These are phyloP conservation scores for Penaeus japonicus DNA, from an alignment of 1,140 invertebrate genomes.

Conservation along the genomic window DNA sequence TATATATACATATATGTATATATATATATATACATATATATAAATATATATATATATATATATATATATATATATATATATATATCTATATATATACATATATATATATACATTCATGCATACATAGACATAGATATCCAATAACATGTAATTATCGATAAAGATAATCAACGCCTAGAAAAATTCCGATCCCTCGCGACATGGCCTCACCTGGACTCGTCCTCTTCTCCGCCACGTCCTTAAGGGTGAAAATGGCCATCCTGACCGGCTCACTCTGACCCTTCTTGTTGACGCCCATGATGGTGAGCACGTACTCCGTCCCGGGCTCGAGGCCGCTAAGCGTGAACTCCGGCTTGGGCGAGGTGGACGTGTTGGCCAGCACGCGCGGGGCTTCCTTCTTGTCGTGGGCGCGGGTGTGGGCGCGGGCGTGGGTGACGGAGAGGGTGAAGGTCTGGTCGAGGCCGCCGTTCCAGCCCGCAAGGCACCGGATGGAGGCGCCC, in stretches of 20 bases:
- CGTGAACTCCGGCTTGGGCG: conserved; percentile 50
- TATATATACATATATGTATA: no score
- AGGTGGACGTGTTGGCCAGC: conserved; percentile 54
- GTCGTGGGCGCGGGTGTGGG: conserved; percentile 21
- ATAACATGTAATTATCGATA: neutral
- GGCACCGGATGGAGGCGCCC: conserved; percentile 79
- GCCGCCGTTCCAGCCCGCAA: conserved; percentile 85
- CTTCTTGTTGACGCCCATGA: conserved; percentile 87
- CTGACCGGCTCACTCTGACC: conserved; percentile 81
- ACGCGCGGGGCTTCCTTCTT: conserved; percentile 46
- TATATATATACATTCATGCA: no score
- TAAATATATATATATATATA: no score
- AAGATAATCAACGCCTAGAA: neutral
- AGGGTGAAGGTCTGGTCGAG: conserved; percentile 70
- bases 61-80: no score
- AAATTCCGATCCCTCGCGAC: neutral
- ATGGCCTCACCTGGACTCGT: conserved; percentile 59
- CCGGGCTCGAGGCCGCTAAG: conserved; percentile 67
- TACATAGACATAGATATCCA: no score
- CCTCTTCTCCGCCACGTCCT: conserved; percentile 79
- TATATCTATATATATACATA: no score
- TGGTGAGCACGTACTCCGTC: conserved; percentile 75
- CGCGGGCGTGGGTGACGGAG: conserved; percentile 27
- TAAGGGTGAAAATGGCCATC: conserved; percentile 83
- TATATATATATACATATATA: no score